phyloP scores from a whole-genome alignment of 2,888 invertebrate species.

The Dysmachus trigonus region DNA sequence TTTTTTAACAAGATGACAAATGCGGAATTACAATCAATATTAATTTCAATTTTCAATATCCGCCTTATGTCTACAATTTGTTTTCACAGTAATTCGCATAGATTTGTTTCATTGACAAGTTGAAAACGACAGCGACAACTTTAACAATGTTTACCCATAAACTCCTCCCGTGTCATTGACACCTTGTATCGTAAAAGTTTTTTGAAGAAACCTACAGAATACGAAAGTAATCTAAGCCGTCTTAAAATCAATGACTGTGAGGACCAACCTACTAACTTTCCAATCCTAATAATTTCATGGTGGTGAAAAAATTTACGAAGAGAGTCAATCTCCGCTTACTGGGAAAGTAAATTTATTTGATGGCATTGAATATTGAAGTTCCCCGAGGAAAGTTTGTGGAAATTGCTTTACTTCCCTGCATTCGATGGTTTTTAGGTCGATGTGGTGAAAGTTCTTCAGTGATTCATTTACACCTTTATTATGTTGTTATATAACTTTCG shows the following conservation, averaged over 20 bases:
- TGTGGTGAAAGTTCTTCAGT: neutral
- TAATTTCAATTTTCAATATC: too few relatives aligned
- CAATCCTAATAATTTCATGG: neutral
- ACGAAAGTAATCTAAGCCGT: neutral
- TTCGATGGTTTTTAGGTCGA: slow-evolving; percentile 7
- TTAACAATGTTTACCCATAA: neutral
- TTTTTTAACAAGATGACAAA: too few relatives aligned
- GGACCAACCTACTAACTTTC: neutral
- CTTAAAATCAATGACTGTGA: neutral
- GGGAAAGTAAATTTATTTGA: neutral
- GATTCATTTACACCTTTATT: slow-evolving; percentile 23
- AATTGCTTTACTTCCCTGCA: neutral
- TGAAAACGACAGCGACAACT: neutral
- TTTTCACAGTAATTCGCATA: neutral
- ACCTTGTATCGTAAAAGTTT: neutral
- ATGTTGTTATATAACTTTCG: slow-evolving; percentile 1
- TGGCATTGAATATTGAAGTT: neutral
- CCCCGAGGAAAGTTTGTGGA: neutral
- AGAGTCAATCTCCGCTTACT: neutral
- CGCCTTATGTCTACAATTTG: neutral
- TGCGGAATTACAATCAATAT: too few relatives aligned
- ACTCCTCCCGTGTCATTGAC: neutral
- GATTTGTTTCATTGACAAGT: neutral
- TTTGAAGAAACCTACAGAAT: neutral
- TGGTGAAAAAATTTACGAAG: neutral